Evolutionary conservation across 2,888 invertebrate genomes (phyloP), one percentile per base, ranked within the genome.

Genomic region (Orthosia incerta): DNA sequence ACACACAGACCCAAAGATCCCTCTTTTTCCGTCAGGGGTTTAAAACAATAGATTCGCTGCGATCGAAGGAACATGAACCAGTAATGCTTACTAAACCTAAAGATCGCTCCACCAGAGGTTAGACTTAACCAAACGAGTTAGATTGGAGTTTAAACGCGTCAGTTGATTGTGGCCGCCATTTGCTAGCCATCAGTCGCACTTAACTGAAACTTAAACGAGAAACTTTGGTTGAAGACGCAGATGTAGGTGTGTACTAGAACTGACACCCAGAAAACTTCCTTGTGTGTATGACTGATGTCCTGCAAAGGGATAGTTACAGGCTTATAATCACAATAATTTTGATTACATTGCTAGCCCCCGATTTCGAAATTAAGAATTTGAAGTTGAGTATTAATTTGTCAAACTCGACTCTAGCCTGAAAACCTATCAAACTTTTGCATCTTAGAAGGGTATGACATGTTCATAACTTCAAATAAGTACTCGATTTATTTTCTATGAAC

Each of bases 101-200:
- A n/a, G 51, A 62, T 60, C 67, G 31, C 20, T 46, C 50, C 20
- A 71, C 39, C 16, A 51, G 20, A 62, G 81, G 76, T 77, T 64
- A 82, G 76, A 83, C 80, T 82, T 80, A 82, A 76, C 80, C 72
- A 82, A 84, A 83, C 80, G 81, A 76, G 71, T 85, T 85, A 77
- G 64, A 82, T 83, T 81, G 75, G 69, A 89, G 86, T 88, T 88
- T 86, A 86, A 90, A 88, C 85, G 83, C 88, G 87, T 88, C 87
- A 82, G 85, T 88, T 89, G 89, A 89, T 89, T 87, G 87, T 76
- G 72, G 77, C 84, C 80, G 83, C 89, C 88, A 87, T 89, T 90
- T 86, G 89, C 86, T 76, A 86, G 79, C 86, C 88, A 89, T 88
- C 88, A 87, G 78, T 89, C 85, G 85, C 84, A 86, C 87, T 91